These are phyloP conservation scores for Tapera naevia DNA, from an alignment of 2,797 vertebrate species.

Conservation along the genomic window DNA sequence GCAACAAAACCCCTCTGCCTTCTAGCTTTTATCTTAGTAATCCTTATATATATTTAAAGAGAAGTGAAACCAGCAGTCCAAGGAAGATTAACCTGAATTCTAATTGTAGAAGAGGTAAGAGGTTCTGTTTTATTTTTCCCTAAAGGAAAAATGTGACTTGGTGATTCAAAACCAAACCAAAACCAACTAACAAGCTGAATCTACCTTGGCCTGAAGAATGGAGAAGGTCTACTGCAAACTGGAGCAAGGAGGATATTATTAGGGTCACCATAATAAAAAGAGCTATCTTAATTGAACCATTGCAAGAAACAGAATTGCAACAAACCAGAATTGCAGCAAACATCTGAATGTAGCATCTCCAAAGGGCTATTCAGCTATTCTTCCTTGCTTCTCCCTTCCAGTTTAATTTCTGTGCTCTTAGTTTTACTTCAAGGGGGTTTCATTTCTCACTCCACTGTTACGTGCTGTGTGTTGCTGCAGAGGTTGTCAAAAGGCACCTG, in stretches of 20 bases:
- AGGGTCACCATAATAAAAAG: background rate
- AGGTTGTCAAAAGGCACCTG: background rate
- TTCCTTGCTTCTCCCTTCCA: background rate
- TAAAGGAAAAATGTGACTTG: background rate
- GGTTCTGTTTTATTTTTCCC: background rate
- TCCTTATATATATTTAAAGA: background rate
- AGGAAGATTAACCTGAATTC: conserved; percentile 5
- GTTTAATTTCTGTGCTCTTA: background rate
- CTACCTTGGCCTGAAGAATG: background rate
- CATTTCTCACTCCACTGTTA: background rate
- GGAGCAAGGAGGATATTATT: background rate
- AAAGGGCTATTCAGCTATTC: background rate
- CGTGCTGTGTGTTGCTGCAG: background rate
- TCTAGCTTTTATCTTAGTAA: background rate
- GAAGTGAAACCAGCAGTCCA: background rate
- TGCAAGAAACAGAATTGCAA: background rate
- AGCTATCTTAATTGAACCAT: background rate
- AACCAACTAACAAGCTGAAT: background rate
- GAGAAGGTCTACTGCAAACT: background rate
- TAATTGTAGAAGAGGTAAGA: background rate
- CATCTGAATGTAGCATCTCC: background rate
- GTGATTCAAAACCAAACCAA: background rate
- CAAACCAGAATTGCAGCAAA: background rate
- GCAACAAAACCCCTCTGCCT: background rate
- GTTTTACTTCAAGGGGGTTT: background rate